Evolutionary conservation across 2,797 vertebrate genomes (phyloP).

Genomic region (Kryptolebias ocellatus): DNA sequence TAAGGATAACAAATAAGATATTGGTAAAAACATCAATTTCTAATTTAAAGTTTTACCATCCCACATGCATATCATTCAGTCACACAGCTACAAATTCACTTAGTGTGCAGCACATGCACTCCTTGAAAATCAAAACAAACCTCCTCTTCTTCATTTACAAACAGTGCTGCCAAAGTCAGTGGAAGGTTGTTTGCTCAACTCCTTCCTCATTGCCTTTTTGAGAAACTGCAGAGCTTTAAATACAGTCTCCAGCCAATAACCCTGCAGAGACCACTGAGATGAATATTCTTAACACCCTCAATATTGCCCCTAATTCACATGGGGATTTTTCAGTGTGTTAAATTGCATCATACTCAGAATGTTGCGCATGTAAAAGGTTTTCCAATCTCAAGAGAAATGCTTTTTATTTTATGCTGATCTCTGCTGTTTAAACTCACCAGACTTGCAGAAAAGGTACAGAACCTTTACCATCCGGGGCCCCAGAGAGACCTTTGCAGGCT

Average conservation of each 20-base stretch:
- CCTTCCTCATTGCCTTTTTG: slow-evolving; percentile 48
- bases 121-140: slow-evolving; percentile 50
- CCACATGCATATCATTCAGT: slow-evolving; percentile 18
- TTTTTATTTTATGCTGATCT: slow-evolving; percentile 57
- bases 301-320: slow-evolving; percentile 42
- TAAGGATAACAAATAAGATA: no score
- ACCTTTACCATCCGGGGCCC: slow-evolving; percentile 50
- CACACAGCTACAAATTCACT: slow-evolving; percentile 29
- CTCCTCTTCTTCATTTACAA: slow-evolving; percentile 40
- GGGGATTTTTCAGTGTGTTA: slow-evolving; percentile 53
- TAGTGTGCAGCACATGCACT: slow-evolving; percentile 13
- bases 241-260: slow-evolving; percentile 50
- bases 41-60: slow-evolving; percentile 1
- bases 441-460: slow-evolving; percentile 45
- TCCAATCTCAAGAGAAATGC: slow-evolving; percentile 56
- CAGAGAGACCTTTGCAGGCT: slow-evolving; percentile 32
- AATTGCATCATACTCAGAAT: slow-evolving; percentile 52
- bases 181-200: slow-evolving; percentile 60
- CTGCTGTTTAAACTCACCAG: slow-evolving; percentile 49
- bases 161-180: slow-evolving; percentile 55
- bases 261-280: slow-evolving; percentile 43
- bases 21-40: background rate
- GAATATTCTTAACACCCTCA: slow-evolving; percentile 45
- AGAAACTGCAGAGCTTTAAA: slow-evolving; percentile 51
- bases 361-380: slow-evolving; percentile 58